A percentile compares a stretch with the other conserved stretches of the same genome.
Conservation (phyloP, 2,113 vertebrate genomes). For the Gopherus evgoodei region DNA sequence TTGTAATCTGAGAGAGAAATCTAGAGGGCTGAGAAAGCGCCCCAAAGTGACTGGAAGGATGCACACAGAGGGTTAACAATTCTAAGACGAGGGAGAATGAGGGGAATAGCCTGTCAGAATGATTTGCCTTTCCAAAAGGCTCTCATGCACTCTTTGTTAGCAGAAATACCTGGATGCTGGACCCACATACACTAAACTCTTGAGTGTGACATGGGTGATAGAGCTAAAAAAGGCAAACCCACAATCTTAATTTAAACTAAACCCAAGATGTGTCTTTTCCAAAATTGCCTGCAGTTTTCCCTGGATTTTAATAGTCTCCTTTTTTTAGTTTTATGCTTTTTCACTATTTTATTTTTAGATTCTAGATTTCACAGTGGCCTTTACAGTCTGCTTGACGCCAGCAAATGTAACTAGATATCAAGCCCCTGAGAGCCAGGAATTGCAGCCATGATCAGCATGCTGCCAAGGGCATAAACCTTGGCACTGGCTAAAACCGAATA, state of each 20-base stretch:
- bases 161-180: constrained; percentile 37
- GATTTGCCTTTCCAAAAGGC: neutral
- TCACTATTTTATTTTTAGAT: constrained; percentile 74
- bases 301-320: constrained; percentile 34
- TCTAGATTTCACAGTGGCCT: constrained; percentile 47
- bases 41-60: neutral
- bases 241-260: neutral
- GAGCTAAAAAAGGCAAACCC: constrained; percentile 34
- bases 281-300: neutral
- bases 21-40: neutral
- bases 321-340: constrained; percentile 25
- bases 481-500: neutral
- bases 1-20: neutral
- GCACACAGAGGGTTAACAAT: neutral
- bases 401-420: constrained; percentile 82
- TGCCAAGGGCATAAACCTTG: constrained; percentile 36
- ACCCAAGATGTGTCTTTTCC: neutral
- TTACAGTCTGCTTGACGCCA: constrained; percentile 84
- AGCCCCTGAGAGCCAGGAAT: constrained; percentile 74
- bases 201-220: constrained; percentile 11
- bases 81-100: neutral
- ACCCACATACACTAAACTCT: neutral
- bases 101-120: neutral
- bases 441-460: constrained; percentile 64
- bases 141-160: neutral